Conservation (phyloP, 2,888 invertebrate species). For the Lithophane semibrunnea region DNA sequence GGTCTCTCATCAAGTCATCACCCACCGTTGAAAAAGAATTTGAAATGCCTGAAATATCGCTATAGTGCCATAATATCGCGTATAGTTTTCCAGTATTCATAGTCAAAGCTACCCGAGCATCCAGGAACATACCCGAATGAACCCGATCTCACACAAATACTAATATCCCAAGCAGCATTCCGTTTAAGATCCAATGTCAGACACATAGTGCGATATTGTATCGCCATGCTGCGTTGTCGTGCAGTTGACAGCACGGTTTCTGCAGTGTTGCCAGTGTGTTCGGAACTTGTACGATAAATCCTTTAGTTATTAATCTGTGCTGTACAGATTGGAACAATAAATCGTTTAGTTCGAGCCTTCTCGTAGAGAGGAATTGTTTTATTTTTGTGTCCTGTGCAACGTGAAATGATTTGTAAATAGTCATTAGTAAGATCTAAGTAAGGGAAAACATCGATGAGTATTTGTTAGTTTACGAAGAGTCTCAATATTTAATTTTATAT, state of each 20-base stretch:
- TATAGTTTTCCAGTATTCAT: background rate
- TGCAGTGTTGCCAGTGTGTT: slow-evolving; percentile 46
- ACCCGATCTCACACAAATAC: slow-evolving; percentile 16
- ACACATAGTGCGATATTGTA: slow-evolving; percentile 50
- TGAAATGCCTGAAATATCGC: background rate
- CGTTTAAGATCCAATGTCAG: slow-evolving; percentile 56
- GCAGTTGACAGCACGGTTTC: slow-evolving; percentile 57
- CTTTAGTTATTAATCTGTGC: slow-evolving; percentile 56
- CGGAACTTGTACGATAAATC: slow-evolving; percentile 57
- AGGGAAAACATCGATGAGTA: background rate
- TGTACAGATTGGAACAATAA: slow-evolving; percentile 48
- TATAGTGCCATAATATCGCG: too few relatives aligned
- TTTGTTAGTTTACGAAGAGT: background rate
- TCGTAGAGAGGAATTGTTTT: slow-evolving; percentile 13
- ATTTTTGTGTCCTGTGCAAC: background rate
- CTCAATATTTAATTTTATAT: background rate
- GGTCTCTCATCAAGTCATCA: too few relatives aligned
- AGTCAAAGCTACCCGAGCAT: slow-evolving; percentile 1
- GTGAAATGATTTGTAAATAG: background rate
- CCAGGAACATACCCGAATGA: slow-evolving; percentile 8
- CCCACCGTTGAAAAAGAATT: too few relatives aligned
- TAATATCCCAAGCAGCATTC: slow-evolving; percentile 45
- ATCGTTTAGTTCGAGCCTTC: slow-evolving; percentile 43
- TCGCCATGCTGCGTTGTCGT: slow-evolving; percentile 48
- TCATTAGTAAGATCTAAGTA: background rate